Percentiles rank a stretch among this genome's conserved stretches.
Evolutionary conservation across 2,113 vertebrate species (phyloP).

Genomic region (Pseudorectes ferrugineus): DNA sequence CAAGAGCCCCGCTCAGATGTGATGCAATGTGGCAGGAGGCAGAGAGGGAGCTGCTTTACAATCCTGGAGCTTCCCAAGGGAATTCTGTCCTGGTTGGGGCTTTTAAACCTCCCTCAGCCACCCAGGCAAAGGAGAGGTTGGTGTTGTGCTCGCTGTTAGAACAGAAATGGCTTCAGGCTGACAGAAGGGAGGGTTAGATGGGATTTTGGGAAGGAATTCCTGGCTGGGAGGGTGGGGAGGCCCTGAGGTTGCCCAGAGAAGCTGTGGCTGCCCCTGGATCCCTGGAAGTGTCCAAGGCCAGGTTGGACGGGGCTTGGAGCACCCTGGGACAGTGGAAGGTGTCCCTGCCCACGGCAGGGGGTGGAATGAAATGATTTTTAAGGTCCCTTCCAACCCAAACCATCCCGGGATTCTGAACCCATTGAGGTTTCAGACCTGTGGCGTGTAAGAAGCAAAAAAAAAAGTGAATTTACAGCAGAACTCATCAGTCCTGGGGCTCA

Average conservation of each 20-base stretch:
- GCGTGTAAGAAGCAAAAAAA: not conserved
- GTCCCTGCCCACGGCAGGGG: not conserved
- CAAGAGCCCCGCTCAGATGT: not conserved
- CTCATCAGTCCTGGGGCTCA: not conserved
- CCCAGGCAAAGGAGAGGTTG: not conserved
- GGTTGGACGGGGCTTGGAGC: fast-evolving
- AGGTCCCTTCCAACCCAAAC: not conserved
- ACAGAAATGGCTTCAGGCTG: not conserved
- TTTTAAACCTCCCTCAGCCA: not conserved
- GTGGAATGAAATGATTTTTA: not conserved
- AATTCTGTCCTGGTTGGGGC: not conserved
- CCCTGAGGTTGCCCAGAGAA: not conserved
- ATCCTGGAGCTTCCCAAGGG: not conserved
- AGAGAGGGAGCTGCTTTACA: not conserved
- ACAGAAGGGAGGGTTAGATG: not conserved
- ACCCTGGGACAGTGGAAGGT: fast-evolving
- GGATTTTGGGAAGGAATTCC: not conserved
- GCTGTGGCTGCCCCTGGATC: not conserved
- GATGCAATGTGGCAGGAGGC: not conserved
- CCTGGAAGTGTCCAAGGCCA: not conserved
- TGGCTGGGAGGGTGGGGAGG: not conserved
- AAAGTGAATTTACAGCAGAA: not conserved
- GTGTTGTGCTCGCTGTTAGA: not conserved
- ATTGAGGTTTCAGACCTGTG: not conserved
- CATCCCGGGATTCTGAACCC: not conserved